Conservation (phyloP, 1,140 invertebrate genomes). For the Danaus plexippus region DNA sequence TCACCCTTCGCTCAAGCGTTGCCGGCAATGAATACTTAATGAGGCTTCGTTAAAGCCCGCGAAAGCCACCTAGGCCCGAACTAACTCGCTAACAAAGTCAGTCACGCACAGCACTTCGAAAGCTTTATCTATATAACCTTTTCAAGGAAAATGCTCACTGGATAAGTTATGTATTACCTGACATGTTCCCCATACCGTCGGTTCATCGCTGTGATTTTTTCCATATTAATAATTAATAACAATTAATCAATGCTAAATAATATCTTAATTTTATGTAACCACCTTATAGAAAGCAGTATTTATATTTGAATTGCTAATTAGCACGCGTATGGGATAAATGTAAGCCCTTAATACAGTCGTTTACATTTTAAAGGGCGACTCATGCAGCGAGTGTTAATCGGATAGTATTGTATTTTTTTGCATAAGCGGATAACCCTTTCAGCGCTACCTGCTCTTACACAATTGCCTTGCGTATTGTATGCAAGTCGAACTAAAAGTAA, state of each 20-base stretch:
- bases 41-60: slow-evolving; percentile 61
- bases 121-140: slow-evolving; percentile 23
- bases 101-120: slow-evolving; percentile 36
- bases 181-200: slow-evolving; percentile 9
- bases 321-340: slow-evolving; percentile 43
- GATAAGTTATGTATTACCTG: slow-evolving; percentile 15
- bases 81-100: slow-evolving; percentile 45
- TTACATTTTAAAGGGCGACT: slow-evolving; percentile 42
- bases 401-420: slow-evolving; percentile 61
- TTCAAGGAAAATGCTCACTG: slow-evolving; percentile 19
- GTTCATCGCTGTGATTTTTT: background rate
- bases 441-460: slow-evolving; percentile 51
- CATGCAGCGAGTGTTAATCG: slow-evolving; percentile 60
- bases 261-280: background rate
- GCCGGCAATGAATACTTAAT: slow-evolving; percentile 62
- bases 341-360: slow-evolving; percentile 44
- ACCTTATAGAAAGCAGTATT: slow-evolving; percentile 7
- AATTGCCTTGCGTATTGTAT: slow-evolving; percentile 47
- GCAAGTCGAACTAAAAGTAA: slow-evolving; percentile 26
- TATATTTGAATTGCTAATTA: slow-evolving; percentile 19
- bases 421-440: slow-evolving; percentile 70
- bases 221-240: no score
- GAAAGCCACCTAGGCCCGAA: slow-evolving; percentile 47
- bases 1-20: slow-evolving; percentile 47
- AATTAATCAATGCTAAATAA: no score